A percentile compares a stretch with the other conserved stretches of the same genome.
Conservation (phyloP, 2,113 vertebrate species). For the Sprattus sprattus region DNA sequence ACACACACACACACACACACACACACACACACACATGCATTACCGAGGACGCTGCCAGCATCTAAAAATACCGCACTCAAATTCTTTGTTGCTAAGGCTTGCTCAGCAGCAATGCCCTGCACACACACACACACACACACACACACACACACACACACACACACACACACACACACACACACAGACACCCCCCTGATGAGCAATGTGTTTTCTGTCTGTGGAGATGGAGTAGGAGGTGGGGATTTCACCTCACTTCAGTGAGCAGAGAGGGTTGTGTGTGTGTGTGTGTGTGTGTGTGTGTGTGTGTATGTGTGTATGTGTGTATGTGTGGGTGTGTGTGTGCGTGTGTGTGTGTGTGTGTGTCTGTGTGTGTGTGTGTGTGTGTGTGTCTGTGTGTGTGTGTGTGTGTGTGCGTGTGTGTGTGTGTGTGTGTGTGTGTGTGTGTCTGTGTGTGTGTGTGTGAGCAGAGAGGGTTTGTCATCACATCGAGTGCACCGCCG, state of each 20-base stretch:
- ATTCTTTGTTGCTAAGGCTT: slow-evolving; percentile 78
- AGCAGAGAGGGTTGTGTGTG: not conserved
- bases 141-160: slow-evolving; percentile 33
- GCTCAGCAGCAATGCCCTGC: slow-evolving; percentile 59
- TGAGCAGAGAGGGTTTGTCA: not conserved
- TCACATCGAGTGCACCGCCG: not conserved
- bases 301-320: too few relatives aligned
- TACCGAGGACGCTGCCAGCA: slow-evolving; percentile 58
- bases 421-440: too few relatives aligned
- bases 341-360: too few relatives aligned
- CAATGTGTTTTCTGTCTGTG: not conserved
- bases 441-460: too few relatives aligned
- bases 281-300: too few relatives aligned
- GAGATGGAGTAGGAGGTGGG: not conserved
- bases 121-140: slow-evolving; percentile 36
- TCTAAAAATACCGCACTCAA: slow-evolving; percentile 75
- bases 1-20: too few relatives aligned
- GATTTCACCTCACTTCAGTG: not conserved
- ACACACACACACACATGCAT: slow-evolving; percentile 32
- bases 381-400: too few relatives aligned
- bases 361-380: too few relatives aligned
- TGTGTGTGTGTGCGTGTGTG: too few relatives aligned
- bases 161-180: slow-evolving; percentile 12
- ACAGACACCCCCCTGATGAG: slow-evolving; percentile 22
- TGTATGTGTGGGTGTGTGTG: too few relatives aligned